Percentiles rank a stretch among this genome's conserved stretches.
These are phyloP conservation scores for Lutjanus campechanus DNA, from an alignment of 2,797 vertebrate species.

Conservation along the genomic window DNA sequence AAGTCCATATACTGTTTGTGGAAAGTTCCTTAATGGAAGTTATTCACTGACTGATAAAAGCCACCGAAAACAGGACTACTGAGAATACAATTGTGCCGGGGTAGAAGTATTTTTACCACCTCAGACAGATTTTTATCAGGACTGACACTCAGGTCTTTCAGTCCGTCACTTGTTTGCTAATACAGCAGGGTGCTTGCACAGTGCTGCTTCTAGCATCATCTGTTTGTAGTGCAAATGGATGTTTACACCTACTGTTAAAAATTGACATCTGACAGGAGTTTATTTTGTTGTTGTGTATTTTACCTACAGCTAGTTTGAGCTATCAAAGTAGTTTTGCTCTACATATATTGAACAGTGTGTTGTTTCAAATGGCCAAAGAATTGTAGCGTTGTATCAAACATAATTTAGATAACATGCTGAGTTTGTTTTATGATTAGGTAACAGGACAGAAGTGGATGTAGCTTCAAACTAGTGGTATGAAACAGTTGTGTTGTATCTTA, in stretches of 20 bases:
- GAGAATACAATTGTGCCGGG: not conserved
- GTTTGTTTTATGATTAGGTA: not conserved
- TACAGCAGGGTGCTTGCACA: not conserved
- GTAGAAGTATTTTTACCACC: not conserved
- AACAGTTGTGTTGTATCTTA: not conserved
- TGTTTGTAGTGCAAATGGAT: not conserved
- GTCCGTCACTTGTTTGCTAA: not conserved
- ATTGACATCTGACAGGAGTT: not conserved
- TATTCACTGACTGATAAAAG: not conserved
- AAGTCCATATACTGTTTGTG: not conserved
- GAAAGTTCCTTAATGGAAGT: not conserved
- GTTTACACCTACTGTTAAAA: not conserved
- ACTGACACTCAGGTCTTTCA: slow-evolving; percentile 3
- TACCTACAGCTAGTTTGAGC: not conserved
- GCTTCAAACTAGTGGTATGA: not conserved
- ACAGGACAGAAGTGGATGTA: not conserved
- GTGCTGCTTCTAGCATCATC: not conserved
- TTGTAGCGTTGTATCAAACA: not conserved
- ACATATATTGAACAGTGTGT: not conserved
- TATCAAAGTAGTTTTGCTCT: not conserved
- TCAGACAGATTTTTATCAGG: slow-evolving; percentile 8
- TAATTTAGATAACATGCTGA: not conserved
- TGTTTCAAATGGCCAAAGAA: not conserved
- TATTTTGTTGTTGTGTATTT: not conserved
- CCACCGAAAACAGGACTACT: not conserved